phyloP scores from a whole-genome alignment of 2,113 vertebrate genomes.

The Elephantulus edwardii region DNA sequence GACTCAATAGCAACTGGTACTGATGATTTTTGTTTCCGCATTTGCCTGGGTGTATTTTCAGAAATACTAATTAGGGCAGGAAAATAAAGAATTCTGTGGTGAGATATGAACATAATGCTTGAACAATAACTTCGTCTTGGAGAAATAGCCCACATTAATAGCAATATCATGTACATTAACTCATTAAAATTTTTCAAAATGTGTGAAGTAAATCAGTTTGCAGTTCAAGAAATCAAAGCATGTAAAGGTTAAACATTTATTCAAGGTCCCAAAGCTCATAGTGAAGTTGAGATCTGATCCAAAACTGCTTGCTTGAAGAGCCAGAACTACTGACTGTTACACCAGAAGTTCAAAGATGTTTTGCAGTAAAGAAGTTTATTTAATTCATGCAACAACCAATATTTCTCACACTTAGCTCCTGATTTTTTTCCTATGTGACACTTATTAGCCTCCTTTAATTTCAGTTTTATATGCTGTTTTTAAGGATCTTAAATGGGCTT shows the following conservation, averaged over 20 bases:
- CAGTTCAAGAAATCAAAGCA: background rate
- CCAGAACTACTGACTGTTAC: background rate
- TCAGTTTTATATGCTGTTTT: conserved; percentile 7
- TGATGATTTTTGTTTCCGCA: background rate
- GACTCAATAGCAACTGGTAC: background rate
- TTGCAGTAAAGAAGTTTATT: background rate
- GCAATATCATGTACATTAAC: background rate
- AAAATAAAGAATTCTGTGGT: background rate
- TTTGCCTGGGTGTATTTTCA: background rate
- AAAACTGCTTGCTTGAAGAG: background rate
- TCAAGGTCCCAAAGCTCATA: background rate
- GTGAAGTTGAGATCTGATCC: background rate
- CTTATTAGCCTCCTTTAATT: background rate
- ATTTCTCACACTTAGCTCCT: background rate
- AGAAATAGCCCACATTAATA: background rate
- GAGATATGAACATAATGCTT: background rate
- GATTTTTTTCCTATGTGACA: background rate
- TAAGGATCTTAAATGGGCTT: background rate
- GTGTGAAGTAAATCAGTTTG: background rate
- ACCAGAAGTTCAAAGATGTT: background rate
- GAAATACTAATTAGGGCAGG: background rate
- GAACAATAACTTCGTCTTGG: background rate
- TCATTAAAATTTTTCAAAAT: conserved; percentile 15
- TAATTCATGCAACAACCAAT: background rate
- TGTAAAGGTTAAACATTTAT: background rate